Base-by-base conservation (phyloP, 2,888 invertebrate genomes). In the Mechanitis messenoides region DNA sequence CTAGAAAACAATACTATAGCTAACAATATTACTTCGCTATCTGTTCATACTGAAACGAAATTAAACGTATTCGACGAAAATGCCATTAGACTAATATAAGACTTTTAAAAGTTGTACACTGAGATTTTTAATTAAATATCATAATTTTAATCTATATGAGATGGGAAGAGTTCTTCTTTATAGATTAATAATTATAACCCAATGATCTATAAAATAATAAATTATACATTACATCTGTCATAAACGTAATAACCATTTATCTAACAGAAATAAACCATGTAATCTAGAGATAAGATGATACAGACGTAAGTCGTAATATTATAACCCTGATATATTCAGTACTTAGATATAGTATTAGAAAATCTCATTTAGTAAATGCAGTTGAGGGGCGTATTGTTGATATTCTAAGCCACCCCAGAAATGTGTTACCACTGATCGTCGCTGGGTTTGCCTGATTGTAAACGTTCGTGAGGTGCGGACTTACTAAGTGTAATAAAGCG, bases 311-410 rank as follows among this genome's bases (percentile, higher is more conserved):
- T 31, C 7, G 50, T 28, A 50, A 50, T 5, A 31, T 50, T 50
- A 50, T 50, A 9, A 31, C 31, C 28, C 50, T 31, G 11, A 50
- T 31, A 50, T 57, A 56, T 59, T 59, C 53, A 50, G 33, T 45
- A 7, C 50, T 33, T 45, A 79, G 72, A 75, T 74, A 74, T 80
- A 70, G 80, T 76, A 75, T 83, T 81, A 78, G 79, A 75, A 77
- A 82, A 84, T 74, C 84, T 88, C 86, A 87, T 87, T 80, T 81
- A 75, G 81, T 78, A 82, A 86, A 84, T 85, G 85, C 80, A 79
- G 75, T 78, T 73, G 72, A 71, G 71, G 76, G 76, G 77, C 75
- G 79, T 76, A 83, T 83, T 87, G 85, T 84, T 84, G 82, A 82
- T 88, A 87, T 85, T 87, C 85, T 82, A 81, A 86, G 83, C 83